A percentile compares a stretch with the other conserved stretches of the same genome.
Evolutionary conservation across 2,113 vertebrate genomes (phyloP).

Genomic region (Myotis yumanensis): DNA sequence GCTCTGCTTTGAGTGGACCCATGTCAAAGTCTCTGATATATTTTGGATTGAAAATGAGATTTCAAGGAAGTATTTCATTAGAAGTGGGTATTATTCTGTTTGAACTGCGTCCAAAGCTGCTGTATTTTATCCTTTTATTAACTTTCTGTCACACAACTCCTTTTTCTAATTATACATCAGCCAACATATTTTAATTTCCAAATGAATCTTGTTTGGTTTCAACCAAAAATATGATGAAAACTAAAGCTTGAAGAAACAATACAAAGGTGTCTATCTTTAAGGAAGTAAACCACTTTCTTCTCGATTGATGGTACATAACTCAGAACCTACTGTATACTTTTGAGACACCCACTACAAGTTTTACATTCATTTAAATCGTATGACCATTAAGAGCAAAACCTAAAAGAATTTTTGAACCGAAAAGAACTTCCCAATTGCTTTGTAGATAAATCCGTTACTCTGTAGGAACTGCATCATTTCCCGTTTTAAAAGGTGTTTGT

Average conservation of each 20-base stretch:
- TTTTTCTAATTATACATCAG: slow-evolving; percentile 25
- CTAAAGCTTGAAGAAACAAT: background rate
- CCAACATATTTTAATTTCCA: slow-evolving; percentile 16
- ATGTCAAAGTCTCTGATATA: slow-evolving; percentile 36
- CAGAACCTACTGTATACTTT: background rate
- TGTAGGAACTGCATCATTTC: background rate
- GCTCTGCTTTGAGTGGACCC: background rate
- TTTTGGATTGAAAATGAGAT: slow-evolving; percentile 53
- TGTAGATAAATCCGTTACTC: background rate
- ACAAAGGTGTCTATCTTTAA: background rate
- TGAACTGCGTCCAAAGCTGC: background rate
- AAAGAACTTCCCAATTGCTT: slow-evolving; percentile 9
- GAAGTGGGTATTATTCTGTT: slow-evolving; percentile 12
- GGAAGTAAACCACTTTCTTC: background rate
- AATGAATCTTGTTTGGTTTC: slow-evolving; percentile 1
- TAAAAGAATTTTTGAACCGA: background rate
- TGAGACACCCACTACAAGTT: background rate
- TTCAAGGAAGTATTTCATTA: slow-evolving; percentile 61
- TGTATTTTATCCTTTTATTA: slow-evolving; percentile 51
- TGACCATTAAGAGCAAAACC: background rate
- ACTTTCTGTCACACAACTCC: background rate
- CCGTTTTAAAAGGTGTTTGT: background rate
- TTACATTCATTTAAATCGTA: background rate
- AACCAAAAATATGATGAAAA: background rate
- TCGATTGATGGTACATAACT: background rate